A percentile compares a stretch with the other conserved stretches of the same genome.
phyloP scores from a whole-genome alignment of 2,888 invertebrate genomes.

The Pristionchus arcanus region DNA sequence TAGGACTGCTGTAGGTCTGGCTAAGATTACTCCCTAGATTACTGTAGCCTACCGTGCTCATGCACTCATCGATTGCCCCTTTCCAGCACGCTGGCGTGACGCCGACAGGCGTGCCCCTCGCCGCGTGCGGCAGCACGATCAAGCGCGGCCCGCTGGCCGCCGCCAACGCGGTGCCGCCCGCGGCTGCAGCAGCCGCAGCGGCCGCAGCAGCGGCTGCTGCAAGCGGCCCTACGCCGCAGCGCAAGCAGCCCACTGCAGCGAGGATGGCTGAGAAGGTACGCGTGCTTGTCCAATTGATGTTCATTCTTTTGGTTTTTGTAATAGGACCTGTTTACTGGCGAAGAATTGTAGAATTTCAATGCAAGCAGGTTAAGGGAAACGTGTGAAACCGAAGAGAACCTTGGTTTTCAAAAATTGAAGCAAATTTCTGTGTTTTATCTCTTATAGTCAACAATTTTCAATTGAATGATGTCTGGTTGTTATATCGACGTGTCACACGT shows the following conservation, averaged over 20 bases:
- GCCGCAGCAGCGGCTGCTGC: not conserved
- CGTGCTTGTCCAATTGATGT: not conserved
- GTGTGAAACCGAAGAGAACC: no score
- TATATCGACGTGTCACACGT: not conserved
- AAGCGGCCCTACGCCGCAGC: not conserved
- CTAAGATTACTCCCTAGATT: no score
- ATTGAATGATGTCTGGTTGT: not conserved
- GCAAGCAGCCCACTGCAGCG: not conserved
- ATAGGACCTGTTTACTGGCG: no score
- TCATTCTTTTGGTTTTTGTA: no score
- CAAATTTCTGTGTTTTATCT: no score
- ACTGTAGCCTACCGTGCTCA: not conserved
- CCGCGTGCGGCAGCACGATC: constrained; percentile 64
- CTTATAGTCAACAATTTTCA: not conserved
- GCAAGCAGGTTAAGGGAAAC: no score
- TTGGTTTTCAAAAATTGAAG: no score
- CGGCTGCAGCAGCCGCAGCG: not conserved
- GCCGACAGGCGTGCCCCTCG: constrained; percentile 61
- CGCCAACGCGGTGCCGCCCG: not conserved
- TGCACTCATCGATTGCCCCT: not conserved
- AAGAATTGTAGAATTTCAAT: no score
- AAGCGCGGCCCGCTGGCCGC: constrained; percentile 57
- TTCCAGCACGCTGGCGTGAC: constrained; percentile 44
- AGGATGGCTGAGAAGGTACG: not conserved
- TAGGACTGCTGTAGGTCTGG: no score